A percentile compares a stretch with the other conserved stretches of the same genome.
Conservation (phyloP, 92 coral and sea anemone species). For the Porites evermanni region DNA sequence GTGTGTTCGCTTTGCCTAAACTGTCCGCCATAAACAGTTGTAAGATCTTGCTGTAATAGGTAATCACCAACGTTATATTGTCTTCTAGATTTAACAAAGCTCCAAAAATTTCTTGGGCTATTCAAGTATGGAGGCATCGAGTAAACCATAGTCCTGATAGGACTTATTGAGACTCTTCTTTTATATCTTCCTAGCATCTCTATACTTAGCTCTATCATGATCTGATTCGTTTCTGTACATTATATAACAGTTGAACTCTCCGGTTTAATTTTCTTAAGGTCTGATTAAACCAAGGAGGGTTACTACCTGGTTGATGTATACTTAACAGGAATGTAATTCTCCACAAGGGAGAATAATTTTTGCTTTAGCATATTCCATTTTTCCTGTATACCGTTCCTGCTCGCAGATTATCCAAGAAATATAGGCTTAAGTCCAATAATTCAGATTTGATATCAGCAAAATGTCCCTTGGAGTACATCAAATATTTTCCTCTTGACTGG, state of each 20-base stretch:
- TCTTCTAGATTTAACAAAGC: conserved; percentile 16
- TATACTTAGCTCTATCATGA: conserved; percentile 18
- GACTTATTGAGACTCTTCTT: neutral
- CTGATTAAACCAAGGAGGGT: conserved; percentile 46
- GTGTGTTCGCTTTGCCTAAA: conserved; percentile 7
- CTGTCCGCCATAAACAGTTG: conserved; percentile 18
- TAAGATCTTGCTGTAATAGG: conserved; percentile 16
- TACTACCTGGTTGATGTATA: conserved; percentile 31
- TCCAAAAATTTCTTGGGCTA: conserved; percentile 36
- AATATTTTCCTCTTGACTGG: conserved; percentile 44
- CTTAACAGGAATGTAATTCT: conserved; percentile 35
- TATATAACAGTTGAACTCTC: conserved; percentile 43
- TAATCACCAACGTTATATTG: conserved; percentile 13
- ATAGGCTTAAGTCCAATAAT: conserved; percentile 32
- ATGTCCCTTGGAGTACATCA: conserved; percentile 34
- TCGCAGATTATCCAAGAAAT: conserved; percentile 2
- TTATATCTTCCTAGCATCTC: neutral
- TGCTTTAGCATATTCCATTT: conserved; percentile 46
- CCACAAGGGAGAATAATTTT: conserved; percentile 36
- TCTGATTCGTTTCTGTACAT: conserved; percentile 48
- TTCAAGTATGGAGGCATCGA: conserved; percentile 15
- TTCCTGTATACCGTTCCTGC: conserved; percentile 42
- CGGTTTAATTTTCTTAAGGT: conserved; percentile 33
- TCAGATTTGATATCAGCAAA: conserved; percentile 42
- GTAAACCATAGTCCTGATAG: neutral